Conservation (phyloP, 2,888 invertebrate genomes). For the Habrosyne pyritoides region DNA sequence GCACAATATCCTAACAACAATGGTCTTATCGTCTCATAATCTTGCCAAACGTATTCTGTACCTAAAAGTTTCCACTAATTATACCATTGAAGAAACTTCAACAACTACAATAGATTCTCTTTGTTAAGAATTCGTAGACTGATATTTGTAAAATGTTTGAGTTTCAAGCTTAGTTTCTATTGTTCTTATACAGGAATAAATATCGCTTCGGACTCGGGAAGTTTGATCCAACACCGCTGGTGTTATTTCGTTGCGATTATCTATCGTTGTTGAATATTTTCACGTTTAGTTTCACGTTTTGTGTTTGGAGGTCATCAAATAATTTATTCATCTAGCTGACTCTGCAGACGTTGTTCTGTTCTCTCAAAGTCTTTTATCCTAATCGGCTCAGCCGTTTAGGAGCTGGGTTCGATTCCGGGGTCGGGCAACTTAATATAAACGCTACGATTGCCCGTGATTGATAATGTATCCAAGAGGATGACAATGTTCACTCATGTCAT, state of each 20-base stretch:
- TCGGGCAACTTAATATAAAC: too few relatives aligned
- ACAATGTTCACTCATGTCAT: too few relatives aligned
- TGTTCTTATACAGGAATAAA: not conserved
- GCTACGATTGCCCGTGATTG: too few relatives aligned
- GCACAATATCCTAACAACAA: not conserved
- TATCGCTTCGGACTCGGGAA: not conserved
- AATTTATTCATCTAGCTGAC: too few relatives aligned
- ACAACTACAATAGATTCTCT: not conserved
- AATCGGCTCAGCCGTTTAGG: too few relatives aligned
- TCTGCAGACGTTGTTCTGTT: too few relatives aligned
- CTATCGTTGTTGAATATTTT: not conserved
- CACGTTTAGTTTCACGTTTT: too few relatives aligned
- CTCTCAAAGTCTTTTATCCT: too few relatives aligned
- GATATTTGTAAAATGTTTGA: conserved; percentile 7
- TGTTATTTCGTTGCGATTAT: not conserved
- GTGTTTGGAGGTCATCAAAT: too few relatives aligned
- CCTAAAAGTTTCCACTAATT: not conserved
- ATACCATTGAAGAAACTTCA: not conserved
- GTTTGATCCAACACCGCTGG: not conserved
- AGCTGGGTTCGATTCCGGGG: too few relatives aligned
- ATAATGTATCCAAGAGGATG: too few relatives aligned
- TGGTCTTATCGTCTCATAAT: not conserved
- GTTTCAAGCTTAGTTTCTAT: not conserved
- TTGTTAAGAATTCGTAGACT: not conserved
- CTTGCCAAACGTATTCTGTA: not conserved